Conservation (phyloP, 2,797 vertebrate species). For the Notolabrus celidotus region DNA sequence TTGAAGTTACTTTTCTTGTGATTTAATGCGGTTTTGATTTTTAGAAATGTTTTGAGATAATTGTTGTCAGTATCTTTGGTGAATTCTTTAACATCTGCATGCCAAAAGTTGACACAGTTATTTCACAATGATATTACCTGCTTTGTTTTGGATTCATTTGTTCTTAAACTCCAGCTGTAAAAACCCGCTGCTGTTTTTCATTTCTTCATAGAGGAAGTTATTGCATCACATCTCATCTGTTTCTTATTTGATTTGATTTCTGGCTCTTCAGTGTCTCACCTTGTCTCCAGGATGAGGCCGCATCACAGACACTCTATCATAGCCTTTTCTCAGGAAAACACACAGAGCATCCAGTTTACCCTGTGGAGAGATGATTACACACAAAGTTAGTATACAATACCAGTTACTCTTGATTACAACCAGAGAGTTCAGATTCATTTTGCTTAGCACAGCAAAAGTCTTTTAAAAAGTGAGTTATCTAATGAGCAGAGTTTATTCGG, state of each 20-base stretch:
- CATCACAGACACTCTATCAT: conserved; percentile 96
- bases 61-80: not conserved
- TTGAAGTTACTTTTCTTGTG: not conserved
- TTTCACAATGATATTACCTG: conserved; percentile 23
- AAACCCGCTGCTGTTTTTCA: conserved; percentile 7
- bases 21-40: conserved; percentile 22
- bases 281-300: conserved; percentile 96
- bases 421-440: not conserved
- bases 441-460: not conserved
- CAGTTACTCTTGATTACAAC: not conserved
- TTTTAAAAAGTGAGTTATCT: not conserved
- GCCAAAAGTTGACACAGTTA: conserved; percentile 36
- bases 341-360: conserved; percentile 96
- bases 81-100: conserved; percentile 21
- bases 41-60: not conserved
- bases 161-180: conserved; percentile 22
- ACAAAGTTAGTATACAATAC: not conserved
- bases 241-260: not conserved
- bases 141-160: conserved; percentile 19
- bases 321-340: conserved; percentile 93
- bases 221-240: not conserved
- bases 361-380: conserved; percentile 74
- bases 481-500: not conserved
- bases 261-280: conserved; percentile 80
- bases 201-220: not conserved